Evolutionary conservation across 1,140 invertebrate species (phyloP).

Genomic region (Drosophila nikananu): DNA sequence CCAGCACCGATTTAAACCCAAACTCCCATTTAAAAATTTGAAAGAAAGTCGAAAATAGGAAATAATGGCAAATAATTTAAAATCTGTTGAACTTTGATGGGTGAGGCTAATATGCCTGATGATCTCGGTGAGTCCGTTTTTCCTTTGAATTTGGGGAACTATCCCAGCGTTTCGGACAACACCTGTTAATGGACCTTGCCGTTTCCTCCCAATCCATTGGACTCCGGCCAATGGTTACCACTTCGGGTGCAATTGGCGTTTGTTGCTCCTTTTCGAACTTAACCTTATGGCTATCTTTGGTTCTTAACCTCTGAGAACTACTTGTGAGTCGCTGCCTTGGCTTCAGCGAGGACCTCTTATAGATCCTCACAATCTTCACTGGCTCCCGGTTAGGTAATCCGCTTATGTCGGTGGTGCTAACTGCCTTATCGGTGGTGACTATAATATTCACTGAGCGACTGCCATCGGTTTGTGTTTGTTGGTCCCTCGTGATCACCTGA

Average conservation of each 20-base stretch:
- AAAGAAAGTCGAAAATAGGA: slow-evolving; percentile 2
- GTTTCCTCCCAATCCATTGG: slow-evolving; percentile 1
- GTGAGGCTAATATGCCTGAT: slow-evolving; percentile 3
- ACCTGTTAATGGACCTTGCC: neutral
- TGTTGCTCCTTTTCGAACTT: slow-evolving; percentile 12
- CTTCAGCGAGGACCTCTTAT: slow-evolving; percentile 22
- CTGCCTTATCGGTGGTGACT: slow-evolving; percentile 29
- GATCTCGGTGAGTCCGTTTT: neutral
- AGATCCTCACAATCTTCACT: neutral
- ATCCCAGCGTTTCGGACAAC: neutral
- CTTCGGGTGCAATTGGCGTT: neutral
- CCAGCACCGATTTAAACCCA: slow-evolving; percentile 1
- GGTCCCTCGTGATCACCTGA: neutral
- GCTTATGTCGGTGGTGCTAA: slow-evolving; percentile 17
- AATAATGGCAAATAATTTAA: slow-evolving; percentile 7
- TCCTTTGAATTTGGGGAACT: neutral
- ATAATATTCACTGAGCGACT: slow-evolving; percentile 1
- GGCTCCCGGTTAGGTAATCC: neutral
- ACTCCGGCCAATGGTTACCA: slow-evolving; percentile 1
- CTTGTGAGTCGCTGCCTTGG: neutral
- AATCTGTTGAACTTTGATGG: slow-evolving; percentile 14
- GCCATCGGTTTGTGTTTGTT: slow-evolving; percentile 10
- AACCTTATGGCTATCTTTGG: neutral
- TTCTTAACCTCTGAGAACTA: neutral
- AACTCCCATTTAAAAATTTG: slow-evolving; percentile 9